A percentile compares a stretch with the other conserved stretches of the same genome.
Conservation (phyloP, 2,888 invertebrate species). For the Lampropteryx suffumata region DNA sequence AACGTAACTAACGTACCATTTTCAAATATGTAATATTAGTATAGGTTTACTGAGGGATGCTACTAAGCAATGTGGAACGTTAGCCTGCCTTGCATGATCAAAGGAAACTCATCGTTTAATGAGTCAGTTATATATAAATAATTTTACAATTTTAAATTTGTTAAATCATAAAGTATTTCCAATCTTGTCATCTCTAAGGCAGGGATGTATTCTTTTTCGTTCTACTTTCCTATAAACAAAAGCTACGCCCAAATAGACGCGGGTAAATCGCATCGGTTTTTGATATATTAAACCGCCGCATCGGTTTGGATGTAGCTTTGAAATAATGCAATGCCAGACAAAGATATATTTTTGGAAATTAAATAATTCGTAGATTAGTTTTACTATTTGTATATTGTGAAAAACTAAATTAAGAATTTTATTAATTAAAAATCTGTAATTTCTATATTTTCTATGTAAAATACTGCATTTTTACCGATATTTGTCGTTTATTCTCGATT, state of each 20-base stretch:
- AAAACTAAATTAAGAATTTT: slow-evolving; percentile 4
- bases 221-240: neutral
- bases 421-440: slow-evolving; percentile 1
- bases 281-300: too few species aligned
- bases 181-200: neutral
- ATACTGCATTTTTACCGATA: slow-evolving; percentile 1
- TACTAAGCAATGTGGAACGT: too few species aligned
- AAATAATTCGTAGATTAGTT: neutral
- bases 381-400: slow-evolving; percentile 16
- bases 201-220: slow-evolving; percentile 23
- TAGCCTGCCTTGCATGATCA: too few species aligned
- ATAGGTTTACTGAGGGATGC: too few species aligned
- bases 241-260: neutral
- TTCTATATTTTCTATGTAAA: neutral
- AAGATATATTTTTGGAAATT: slow-evolving; percentile 1
- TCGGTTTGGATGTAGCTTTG: neutral
- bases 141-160: too few species aligned
- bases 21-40: too few species aligned
- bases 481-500: too few species aligned
- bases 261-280: too few species aligned
- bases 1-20: too few species aligned
- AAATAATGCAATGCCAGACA: neutral
- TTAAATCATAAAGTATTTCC: too few species aligned
- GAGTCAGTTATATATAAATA: too few species aligned
- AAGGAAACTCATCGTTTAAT: too few species aligned